phyloP scores from a whole-genome alignment of 64 coral and sea anemone genomes.

The Pocillopora verrucosa region DNA sequence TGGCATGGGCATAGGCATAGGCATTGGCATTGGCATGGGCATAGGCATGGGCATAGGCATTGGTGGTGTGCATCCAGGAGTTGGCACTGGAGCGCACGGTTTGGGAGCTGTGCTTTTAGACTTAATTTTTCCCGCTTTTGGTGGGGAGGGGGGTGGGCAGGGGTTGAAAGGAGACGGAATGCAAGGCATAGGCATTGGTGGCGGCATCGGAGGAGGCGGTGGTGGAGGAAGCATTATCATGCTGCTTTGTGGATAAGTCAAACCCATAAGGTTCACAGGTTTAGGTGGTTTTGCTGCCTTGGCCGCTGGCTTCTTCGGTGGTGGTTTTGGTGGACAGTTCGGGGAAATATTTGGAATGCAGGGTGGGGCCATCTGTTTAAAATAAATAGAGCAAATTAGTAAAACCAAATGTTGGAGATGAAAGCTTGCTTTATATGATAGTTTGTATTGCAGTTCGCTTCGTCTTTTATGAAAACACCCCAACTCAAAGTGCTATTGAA shows the following conservation, averaged over 20 bases:
- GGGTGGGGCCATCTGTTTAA: constrained; percentile 27
- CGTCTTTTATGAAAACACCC: no score
- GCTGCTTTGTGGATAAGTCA: constrained; percentile 31
- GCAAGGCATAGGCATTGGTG: not conserved
- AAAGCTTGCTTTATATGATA: no score
- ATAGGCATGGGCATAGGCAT: constrained; percentile 40
- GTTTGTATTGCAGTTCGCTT: no score
- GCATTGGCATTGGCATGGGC: constrained; percentile 10
- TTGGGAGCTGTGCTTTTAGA: constrained; percentile 45
- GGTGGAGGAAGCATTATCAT: constrained; percentile 37
- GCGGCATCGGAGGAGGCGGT: constrained; percentile 27
- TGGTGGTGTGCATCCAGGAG: constrained; percentile 23
- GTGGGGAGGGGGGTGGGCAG: constrained; percentile 35
- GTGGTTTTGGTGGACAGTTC: constrained; percentile 13
- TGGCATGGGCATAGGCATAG: constrained; percentile 21
- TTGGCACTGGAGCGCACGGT: not conserved
- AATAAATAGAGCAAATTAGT: not conserved
- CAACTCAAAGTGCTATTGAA: no score
- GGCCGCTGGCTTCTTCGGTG: constrained; percentile 20
- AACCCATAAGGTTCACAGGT: not conserved
- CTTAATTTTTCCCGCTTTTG: constrained; percentile 33
- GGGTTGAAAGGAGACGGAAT: constrained; percentile 24
- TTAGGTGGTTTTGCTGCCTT: constrained; percentile 28
- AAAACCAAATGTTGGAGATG: not conserved
- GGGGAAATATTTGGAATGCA: constrained; percentile 38